Percentiles rank a stretch among this genome's conserved stretches.
These are phyloP conservation scores for Ophion ellenae DNA, from an alignment of 2,888 invertebrate genomes.

Conservation along the genomic window DNA sequence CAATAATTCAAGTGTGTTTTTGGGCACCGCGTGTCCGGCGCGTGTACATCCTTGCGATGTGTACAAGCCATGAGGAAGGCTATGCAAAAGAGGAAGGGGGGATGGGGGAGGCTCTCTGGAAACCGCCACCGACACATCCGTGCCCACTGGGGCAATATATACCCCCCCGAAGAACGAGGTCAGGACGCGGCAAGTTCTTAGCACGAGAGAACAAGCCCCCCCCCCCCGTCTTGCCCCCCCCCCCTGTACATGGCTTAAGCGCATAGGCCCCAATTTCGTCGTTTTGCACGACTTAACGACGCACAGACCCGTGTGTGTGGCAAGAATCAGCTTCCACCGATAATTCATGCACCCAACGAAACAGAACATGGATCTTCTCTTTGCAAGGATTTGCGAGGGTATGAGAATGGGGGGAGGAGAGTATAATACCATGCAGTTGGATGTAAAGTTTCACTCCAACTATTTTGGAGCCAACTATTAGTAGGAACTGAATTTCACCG, in stretches of 20 bases:
- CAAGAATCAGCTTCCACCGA: constrained; percentile 60
- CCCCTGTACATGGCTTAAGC: constrained; percentile 27
- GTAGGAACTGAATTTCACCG: constrained; percentile 22
- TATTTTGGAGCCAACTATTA: constrained; percentile 35
- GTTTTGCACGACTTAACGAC: constrained; percentile 62
- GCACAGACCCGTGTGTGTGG: constrained; percentile 46
- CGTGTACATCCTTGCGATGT: constrained; percentile 28
- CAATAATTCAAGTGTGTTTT: constrained; percentile 30
- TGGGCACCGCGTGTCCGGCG: background rate
- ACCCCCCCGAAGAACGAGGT: constrained; percentile 72
- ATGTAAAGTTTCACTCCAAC: constrained; percentile 42
- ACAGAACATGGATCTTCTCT: constrained; percentile 30
- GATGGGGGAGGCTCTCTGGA: constrained; percentile 9
- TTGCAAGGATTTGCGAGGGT: background rate
- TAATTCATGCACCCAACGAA: constrained; percentile 59
- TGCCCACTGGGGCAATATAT: constrained; percentile 65
- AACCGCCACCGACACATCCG: constrained; percentile 35
- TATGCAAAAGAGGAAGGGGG: constrained; percentile 25
- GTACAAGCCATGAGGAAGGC: constrained; percentile 47
- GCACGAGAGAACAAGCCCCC: constrained; percentile 32
- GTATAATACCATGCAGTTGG: constrained; percentile 31
- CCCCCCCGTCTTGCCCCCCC: background rate
- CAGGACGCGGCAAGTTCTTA: constrained; percentile 70
- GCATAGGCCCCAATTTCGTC: constrained; percentile 55
- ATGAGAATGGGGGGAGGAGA: background rate